phyloP scores from a whole-genome alignment of 2,888 invertebrate species.

The Leucoma salicis region DNA sequence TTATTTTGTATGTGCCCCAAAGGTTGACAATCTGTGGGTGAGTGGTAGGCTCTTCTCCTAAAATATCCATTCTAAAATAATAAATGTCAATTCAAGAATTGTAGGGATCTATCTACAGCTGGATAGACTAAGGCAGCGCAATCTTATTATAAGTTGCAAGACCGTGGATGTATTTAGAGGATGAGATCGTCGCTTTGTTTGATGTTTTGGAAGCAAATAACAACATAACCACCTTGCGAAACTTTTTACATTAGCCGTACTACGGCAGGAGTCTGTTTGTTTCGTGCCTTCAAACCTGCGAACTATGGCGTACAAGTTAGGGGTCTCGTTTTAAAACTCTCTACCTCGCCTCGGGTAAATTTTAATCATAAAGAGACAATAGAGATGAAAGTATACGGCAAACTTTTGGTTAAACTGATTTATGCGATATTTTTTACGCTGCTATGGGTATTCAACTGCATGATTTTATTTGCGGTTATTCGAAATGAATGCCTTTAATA shows the following conservation, averaged over 20 bases:
- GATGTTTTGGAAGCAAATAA: constrained; percentile 67
- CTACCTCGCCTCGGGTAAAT: constrained; percentile 53
- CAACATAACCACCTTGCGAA: constrained; percentile 54
- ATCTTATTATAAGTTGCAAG: constrained; percentile 11
- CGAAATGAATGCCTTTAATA: constrained; percentile 36
- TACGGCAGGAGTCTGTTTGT: constrained; percentile 59
- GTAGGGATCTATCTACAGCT: not conserved
- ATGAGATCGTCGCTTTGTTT: constrained; percentile 50
- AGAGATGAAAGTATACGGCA: constrained; percentile 55
- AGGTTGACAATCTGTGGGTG: too few relatives aligned
- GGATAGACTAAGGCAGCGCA: not conserved
- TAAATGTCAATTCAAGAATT: too few relatives aligned
- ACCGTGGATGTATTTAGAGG: constrained; percentile 37
- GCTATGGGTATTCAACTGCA: constrained; percentile 27
- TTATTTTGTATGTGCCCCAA: too few relatives aligned
- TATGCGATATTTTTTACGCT: constrained; percentile 48
- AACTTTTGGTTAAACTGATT: constrained; percentile 58
- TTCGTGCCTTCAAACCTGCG: constrained; percentile 60
- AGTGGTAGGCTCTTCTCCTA: too few relatives aligned
- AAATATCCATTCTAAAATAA: too few relatives aligned
- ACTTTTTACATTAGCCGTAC: constrained; percentile 74
- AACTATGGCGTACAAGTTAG: constrained; percentile 67
- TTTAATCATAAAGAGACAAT: constrained; percentile 76
- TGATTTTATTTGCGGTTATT: constrained; percentile 40
- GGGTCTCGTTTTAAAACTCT: constrained; percentile 70